Percentiles rank a stretch among this genome's conserved stretches.
phyloP scores from a whole-genome alignment of 2,888 invertebrate genomes.

The Diloba caeruleocephala region DNA sequence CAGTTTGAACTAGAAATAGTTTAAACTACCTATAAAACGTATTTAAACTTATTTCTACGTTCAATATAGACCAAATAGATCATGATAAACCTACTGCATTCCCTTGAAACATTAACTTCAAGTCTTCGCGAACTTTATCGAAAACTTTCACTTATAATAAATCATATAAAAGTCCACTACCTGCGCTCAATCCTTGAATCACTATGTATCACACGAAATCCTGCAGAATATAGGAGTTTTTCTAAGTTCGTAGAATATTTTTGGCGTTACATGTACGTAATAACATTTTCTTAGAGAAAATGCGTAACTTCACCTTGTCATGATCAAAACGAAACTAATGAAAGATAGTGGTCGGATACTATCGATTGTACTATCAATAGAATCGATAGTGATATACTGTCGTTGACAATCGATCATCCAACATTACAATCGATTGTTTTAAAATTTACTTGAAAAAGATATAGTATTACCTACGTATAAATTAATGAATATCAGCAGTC shows the following conservation, averaged over 20 bases:
- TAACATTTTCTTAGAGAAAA: conserved; percentile 60
- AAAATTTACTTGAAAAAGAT: too few relatives aligned
- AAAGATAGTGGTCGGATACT: too few relatives aligned
- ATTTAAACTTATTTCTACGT: conserved; percentile 1
- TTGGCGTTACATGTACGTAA: conserved; percentile 66
- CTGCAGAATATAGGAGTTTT: conserved; percentile 61
- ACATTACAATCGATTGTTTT: too few relatives aligned
- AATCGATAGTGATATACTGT: too few relatives aligned
- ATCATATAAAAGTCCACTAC: conserved; percentile 58
- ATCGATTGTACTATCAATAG: too few relatives aligned
- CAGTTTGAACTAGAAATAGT: conserved; percentile 29
- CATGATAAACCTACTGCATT: conserved; percentile 14
- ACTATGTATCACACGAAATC: conserved; percentile 67
- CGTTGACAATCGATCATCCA: too few relatives aligned
- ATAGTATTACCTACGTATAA: too few relatives aligned
- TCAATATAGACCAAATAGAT: conserved; percentile 15
- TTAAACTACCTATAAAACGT: conserved; percentile 6
- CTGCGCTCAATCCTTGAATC: conserved; percentile 64
- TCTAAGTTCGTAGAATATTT: conserved; percentile 67
- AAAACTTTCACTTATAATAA: conserved; percentile 76
- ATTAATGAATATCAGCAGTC: too few relatives aligned
- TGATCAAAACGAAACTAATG: conserved; percentile 70
- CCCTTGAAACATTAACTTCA: conserved; percentile 33
- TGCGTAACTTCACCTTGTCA: conserved; percentile 65
- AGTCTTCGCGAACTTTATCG: conserved; percentile 13